Evolutionary conservation across 2,797 vertebrate genomes (phyloP), one percentile per base, ranked within the genome.

Genomic region (Gadopsis marmoratus): DNA sequence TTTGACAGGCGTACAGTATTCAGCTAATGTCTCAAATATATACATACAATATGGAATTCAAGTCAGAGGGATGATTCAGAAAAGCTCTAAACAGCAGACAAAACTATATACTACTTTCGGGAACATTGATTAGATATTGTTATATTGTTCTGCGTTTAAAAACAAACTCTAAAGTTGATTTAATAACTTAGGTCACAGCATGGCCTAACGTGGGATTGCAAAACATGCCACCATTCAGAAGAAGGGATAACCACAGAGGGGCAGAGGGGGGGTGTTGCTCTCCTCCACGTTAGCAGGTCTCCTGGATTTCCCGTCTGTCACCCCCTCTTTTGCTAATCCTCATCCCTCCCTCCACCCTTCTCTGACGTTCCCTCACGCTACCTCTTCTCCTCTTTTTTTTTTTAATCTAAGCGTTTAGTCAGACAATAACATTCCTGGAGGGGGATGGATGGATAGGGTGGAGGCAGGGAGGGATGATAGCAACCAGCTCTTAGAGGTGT

Each of bases 261-360:
- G 17, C 13, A 41, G 26, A 19, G 17, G 4, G 37, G 66, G 78
- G 85, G 86, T 74, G 26, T 51, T 77, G 68, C 64, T 65, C 76
- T 63, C 65, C 62, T 77, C 58, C 58, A 87, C 37, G 54, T 75
- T 73, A 79, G 83, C 80, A 82, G 84, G 84, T 89, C 81, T 78
- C 68, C 77, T 47, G 68, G 86, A 76, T 82, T 85, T 74, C 83
- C 90, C 84, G 74, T 93, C 93, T 94, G 92, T 90, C 86, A 85
- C 85, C 88, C 88, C 86, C 84, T 86, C 79, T 90, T 88, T 85
- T 67, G 41, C 62, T 92, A 93, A 93, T 93, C 93, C 91, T 81
- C 75, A 69, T 55, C 70, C 81, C 74, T 58, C 67, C 75, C 71
- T 47, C 35, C 55, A 0, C 61, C 75, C 54, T 56, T 69, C 53